A percentile compares a stretch with the other conserved stretches of the same genome.
Evolutionary conservation across 2,888 invertebrate genomes (phyloP).

Genomic region (Philonicus albiceps): DNA sequence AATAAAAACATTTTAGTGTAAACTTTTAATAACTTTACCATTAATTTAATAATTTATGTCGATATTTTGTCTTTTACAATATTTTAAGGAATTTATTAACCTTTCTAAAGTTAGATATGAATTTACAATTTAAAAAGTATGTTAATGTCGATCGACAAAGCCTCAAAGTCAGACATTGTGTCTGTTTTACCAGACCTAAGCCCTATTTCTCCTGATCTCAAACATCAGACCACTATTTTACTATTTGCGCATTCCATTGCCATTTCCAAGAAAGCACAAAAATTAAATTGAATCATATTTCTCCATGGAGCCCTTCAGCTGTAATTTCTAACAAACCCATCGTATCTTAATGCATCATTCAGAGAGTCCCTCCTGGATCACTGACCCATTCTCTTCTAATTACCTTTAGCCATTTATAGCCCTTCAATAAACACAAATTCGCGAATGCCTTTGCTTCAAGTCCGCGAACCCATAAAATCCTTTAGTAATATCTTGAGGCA

Average conservation of each 20-base stretch:
- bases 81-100: too few relatives aligned
- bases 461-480: not conserved
- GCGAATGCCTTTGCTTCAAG: not conserved
- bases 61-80: too few relatives aligned
- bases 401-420: not conserved
- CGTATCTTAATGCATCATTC: not conserved
- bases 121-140: too few relatives aligned
- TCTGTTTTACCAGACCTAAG: too few relatives aligned
- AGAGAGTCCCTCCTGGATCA: not conserved
- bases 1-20: not conserved
- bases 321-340: not conserved
- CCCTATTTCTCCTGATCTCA: too few relatives aligned
- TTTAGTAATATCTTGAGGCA: not conserved
- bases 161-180: too few relatives aligned
- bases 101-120: too few relatives aligned
- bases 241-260: too few relatives aligned
- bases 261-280: not conserved
- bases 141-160: too few relatives aligned
- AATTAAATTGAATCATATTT: not conserved
- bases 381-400: constrained; percentile 4
- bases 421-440: constrained; percentile 9
- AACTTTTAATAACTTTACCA: too few relatives aligned
- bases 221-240: too few relatives aligned
- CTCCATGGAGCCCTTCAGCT: not conserved
- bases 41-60: too few relatives aligned